phyloP scores from a whole-genome alignment of 2,888 invertebrate species.

The Mallateleia sp. region DNA sequence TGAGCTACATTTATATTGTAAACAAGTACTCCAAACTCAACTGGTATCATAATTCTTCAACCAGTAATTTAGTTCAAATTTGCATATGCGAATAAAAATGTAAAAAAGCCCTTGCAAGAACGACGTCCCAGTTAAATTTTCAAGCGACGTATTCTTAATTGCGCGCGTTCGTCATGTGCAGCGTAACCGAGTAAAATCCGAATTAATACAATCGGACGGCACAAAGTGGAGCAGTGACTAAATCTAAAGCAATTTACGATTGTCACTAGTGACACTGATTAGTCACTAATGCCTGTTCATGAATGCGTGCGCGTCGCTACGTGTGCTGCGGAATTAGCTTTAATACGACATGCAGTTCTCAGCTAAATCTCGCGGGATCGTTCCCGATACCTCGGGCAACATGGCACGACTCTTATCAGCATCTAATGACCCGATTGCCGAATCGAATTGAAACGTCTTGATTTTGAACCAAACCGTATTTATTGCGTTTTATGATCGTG shows the following conservation, averaged over 20 bases:
- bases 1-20: no score
- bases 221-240: conserved; percentile 64
- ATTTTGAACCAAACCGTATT: conserved; percentile 7
- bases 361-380: conserved; percentile 70
- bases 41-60: no score
- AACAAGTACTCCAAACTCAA: no score
- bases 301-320: conserved; percentile 65
- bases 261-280: conserved; percentile 76
- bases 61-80: no score
- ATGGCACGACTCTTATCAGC: conserved; percentile 57
- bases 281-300: conserved; percentile 77
- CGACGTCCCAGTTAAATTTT: background rate
- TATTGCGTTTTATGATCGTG: conserved; percentile 11
- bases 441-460: conserved; percentile 13
- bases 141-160: conserved; percentile 42
- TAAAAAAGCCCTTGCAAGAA: background rate
- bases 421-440: conserved; percentile 54
- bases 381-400: conserved; percentile 56
- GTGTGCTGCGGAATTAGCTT: conserved; percentile 62
- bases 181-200: conserved; percentile 29
- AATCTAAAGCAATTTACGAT: conserved; percentile 77
- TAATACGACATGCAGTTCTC: conserved; percentile 76
- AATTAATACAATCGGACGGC: conserved; percentile 59
- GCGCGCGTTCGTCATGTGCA: conserved; percentile 4
- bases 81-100: background rate